phyloP scores from a whole-genome alignment of 2,797 vertebrate genomes.

The Anguilla pacifica region DNA sequence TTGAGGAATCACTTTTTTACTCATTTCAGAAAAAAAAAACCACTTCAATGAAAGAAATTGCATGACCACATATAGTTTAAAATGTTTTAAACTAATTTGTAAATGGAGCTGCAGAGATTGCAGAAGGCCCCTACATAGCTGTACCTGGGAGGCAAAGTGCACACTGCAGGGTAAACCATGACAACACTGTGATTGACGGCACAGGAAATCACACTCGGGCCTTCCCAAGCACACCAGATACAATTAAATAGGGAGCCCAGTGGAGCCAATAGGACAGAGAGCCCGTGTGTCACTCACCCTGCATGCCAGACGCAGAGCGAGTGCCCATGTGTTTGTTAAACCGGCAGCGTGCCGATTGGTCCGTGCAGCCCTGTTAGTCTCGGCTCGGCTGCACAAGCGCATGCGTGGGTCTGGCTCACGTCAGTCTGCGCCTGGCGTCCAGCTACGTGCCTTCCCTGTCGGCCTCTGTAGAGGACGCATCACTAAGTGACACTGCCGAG shows the following conservation, averaged over 20 bases:
- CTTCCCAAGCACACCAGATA: background rate
- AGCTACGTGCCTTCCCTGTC: background rate
- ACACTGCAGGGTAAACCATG: background rate
- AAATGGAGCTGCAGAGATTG: background rate
- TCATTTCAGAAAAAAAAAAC: no score
- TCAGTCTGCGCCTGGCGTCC: background rate
- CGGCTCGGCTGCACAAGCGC: background rate
- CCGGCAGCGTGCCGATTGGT: background rate
- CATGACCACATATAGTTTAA: no score
- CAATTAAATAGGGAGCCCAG: background rate
- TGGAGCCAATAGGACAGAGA: constrained; percentile 54
- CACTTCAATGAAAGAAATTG: no score
- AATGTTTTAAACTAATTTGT: no score
- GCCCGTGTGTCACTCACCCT: background rate
- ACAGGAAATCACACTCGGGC: background rate
- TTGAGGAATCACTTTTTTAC: no score
- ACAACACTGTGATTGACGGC: background rate
- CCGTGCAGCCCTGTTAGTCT: background rate
- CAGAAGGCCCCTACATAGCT: background rate
- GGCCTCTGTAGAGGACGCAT: background rate
- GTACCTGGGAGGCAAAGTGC: background rate
- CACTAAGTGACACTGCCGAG: background rate
- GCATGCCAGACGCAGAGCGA: background rate
- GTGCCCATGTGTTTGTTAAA: background rate
- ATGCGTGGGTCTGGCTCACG: background rate